Evolutionary conservation across 2,113 vertebrate species (phyloP).

Genomic region (Brienomyrus longianalis): DNA sequence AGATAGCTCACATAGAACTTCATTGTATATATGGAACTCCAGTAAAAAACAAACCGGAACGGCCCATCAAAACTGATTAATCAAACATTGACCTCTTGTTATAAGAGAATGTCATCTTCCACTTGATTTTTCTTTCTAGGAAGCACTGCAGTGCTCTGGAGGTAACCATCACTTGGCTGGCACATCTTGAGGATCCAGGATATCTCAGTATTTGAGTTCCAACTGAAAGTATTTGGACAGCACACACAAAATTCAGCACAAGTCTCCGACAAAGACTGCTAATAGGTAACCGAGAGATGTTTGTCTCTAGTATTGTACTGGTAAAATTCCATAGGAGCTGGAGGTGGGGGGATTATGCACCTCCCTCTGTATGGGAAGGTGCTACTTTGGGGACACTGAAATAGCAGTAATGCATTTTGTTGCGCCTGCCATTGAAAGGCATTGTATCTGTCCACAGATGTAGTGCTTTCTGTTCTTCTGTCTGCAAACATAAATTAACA

Average conservation of each 20-base stretch:
- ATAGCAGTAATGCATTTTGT: conserved; percentile 34
- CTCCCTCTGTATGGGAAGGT: conserved; percentile 9
- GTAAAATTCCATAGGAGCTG: conserved; percentile 35
- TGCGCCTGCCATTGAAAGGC: neutral
- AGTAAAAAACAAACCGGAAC: neutral
- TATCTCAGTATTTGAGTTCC: conserved; percentile 12
- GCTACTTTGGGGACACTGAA: conserved; percentile 34
- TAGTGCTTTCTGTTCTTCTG: neutral
- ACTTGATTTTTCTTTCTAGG: neutral
- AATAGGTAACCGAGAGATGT: conserved; percentile 15
- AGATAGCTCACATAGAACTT: neutral
- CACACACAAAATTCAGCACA: conserved; percentile 39
- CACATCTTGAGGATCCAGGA: conserved; percentile 25
- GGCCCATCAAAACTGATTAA: neutral
- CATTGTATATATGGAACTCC: neutral
- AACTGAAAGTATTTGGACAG: conserved; percentile 32
- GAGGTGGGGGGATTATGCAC: neutral
- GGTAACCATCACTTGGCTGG: neutral
- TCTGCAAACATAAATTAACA: neutral
- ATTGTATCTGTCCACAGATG: neutral
- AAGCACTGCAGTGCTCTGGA: neutral
- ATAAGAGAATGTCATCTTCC: neutral
- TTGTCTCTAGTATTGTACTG: conserved; percentile 35
- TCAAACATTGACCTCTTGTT: neutral
- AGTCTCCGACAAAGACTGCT: neutral